These are phyloP conservation scores for Dromiciops gliroides DNA, from an alignment of 2,113 vertebrate genomes.

Conservation along the genomic window DNA sequence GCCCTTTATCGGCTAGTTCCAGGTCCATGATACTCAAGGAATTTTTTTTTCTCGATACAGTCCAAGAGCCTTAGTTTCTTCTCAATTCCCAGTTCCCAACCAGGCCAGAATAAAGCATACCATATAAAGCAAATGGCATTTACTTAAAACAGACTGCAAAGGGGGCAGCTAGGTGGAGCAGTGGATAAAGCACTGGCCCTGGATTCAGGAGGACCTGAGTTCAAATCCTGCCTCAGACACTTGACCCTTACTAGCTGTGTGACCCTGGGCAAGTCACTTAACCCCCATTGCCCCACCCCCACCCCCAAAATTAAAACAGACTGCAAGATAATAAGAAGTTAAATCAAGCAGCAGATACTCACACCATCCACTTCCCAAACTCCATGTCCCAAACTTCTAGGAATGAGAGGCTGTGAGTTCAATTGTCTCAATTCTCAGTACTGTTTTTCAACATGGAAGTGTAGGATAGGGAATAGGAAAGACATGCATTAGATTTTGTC, in stretches of 20 bases:
- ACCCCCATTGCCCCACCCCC: too few species aligned
- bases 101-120: neutral
- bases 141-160: neutral
- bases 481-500: neutral
- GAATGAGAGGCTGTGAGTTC: neutral
- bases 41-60: neutral
- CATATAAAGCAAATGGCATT: neutral
- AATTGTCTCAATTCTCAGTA: neutral
- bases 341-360: neutral
- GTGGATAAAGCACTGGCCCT: too few species aligned
- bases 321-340: neutral
- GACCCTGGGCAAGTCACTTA: too few species aligned
- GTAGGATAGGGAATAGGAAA: neutral
- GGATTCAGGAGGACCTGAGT: too few species aligned
- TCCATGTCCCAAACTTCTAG: neutral
- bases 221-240: too few species aligned
- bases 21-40: neutral
- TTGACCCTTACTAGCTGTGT: too few species aligned
- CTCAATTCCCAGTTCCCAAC: neutral
- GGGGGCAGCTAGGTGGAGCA: too few species aligned
- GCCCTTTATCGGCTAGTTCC: neutral
- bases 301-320: neutral
- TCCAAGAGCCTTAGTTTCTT: neutral
- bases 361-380: neutral
- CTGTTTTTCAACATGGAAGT: neutral